These are phyloP conservation scores for Dione juno DNA, from an alignment of 2,888 invertebrate species.

Conservation along the genomic window DNA sequence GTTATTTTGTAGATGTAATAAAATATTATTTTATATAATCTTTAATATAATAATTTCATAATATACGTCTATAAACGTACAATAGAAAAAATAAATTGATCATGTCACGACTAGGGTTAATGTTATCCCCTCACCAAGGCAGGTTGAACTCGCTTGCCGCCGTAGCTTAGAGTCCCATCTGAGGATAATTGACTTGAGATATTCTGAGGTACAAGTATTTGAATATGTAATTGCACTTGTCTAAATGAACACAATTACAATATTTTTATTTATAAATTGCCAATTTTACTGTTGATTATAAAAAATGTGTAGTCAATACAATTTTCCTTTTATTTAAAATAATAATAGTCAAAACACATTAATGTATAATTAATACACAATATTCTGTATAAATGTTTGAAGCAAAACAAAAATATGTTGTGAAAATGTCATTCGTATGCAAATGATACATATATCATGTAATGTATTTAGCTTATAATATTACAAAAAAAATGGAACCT, in stretches of 20 bases:
- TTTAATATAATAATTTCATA: background rate
- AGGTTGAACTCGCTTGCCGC: constrained; percentile 3
- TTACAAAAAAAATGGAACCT: constrained; percentile 7
- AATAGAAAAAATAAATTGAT: constrained; percentile 1
- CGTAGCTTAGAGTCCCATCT: constrained; percentile 20
- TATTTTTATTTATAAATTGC: background rate
- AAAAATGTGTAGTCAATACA: background rate
- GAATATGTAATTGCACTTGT: background rate
- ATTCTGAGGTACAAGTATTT: background rate
- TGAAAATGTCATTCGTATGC: background rate
- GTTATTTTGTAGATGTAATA: no score
- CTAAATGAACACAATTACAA: background rate
- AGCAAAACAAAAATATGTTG: background rate
- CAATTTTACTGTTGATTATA: background rate
- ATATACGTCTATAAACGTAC: background rate
- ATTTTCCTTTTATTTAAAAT: background rate
- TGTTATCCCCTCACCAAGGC: background rate
- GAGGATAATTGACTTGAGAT: constrained; percentile 12
- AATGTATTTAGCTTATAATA: background rate
- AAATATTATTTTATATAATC: background rate
- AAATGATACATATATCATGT: background rate
- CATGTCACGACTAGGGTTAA: constrained; percentile 14
- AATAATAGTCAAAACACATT: background rate
- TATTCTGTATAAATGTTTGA: background rate
- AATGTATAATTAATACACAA: background rate